Conservation (phyloP, 2,888 invertebrate species). For the Pristionchus maxplancki region DNA sequence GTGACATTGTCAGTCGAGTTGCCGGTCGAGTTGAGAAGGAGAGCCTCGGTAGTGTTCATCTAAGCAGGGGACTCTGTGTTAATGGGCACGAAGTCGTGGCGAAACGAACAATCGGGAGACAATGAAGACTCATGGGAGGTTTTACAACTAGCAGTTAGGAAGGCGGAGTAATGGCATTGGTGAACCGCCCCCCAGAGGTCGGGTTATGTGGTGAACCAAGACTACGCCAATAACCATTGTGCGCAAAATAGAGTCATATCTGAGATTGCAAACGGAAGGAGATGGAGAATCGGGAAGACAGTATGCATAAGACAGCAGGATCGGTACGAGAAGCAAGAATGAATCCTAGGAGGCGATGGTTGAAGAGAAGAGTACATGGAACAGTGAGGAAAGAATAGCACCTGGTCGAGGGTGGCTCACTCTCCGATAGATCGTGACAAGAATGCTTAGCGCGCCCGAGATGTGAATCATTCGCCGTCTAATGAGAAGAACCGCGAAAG, state of each 20-base stretch:
- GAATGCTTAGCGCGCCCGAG: background rate
- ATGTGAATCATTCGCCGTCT: slow-evolving; percentile 12
- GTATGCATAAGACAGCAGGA: background rate
- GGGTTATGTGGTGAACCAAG: background rate
- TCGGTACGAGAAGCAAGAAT: background rate
- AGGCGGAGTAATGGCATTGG: background rate
- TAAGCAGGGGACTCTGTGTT: no score
- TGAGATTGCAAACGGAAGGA: background rate
- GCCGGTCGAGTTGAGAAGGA: background rate
- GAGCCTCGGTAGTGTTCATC: no score
- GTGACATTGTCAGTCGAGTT: background rate
- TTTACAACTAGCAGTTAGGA: background rate
- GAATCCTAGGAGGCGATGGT: no score
- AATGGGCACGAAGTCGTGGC: no score
- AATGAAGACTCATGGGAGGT: background rate
- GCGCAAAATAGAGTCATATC: no score
- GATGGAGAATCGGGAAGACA: background rate
- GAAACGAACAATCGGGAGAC: background rate
- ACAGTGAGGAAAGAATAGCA: background rate
- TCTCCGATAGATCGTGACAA: slow-evolving; percentile 24
- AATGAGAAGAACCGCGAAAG: slow-evolving; percentile 32
- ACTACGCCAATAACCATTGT: no score
- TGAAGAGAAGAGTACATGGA: background rate
- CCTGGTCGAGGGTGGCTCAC: background rate
- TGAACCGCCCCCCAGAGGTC: background rate